These are phyloP conservation scores for Gasteruption jaculator DNA, from an alignment of 2,888 invertebrate species.

Conservation along the genomic window DNA sequence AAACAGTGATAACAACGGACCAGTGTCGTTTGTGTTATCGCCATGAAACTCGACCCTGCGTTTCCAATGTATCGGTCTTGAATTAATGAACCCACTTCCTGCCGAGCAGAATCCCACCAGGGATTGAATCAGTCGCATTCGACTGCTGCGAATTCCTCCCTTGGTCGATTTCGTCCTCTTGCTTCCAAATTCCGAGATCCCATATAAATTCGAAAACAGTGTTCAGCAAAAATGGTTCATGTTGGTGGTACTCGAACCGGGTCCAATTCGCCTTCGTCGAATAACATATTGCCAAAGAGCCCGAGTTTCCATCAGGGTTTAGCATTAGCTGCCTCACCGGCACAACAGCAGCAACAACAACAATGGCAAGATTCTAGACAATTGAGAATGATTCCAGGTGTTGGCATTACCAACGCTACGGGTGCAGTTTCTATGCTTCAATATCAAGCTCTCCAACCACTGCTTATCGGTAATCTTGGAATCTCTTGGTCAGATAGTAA, in stretches of 20 bases:
- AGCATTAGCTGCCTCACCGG: conserved; percentile 65
- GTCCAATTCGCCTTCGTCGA: conserved; percentile 41
- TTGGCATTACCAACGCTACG: conserved; percentile 26
- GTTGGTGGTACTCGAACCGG: conserved; percentile 46
- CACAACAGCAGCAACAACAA: conserved; percentile 27
- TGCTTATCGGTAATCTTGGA: conserved; percentile 47
- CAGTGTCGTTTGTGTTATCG: too few species aligned
- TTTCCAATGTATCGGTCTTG: too few species aligned
- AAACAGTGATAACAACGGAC: too few species aligned
- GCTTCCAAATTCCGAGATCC: too few species aligned
- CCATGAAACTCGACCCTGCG: too few species aligned
- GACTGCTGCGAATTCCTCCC: too few species aligned
- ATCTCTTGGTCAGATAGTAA: too few species aligned
- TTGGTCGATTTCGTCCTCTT: too few species aligned
- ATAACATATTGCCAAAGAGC: conserved; percentile 73
- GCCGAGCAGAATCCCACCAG: too few species aligned
- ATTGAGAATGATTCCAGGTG: conserved; percentile 6
- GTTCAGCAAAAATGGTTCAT: conserved; percentile 44
- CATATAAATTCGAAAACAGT: too few species aligned
- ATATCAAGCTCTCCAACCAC: conserved; percentile 45
- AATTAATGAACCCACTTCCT: too few species aligned
- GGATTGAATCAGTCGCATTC: too few species aligned
- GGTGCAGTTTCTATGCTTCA: conserved; percentile 38
- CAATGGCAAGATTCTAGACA: not conserved
- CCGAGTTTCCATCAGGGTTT: conserved; percentile 85